A percentile compares a stretch with the other conserved stretches of the same genome.
These are phyloP conservation scores for Galaxias olidus DNA, from an alignment of 2,797 vertebrate genomes.

Conservation along the genomic window DNA sequence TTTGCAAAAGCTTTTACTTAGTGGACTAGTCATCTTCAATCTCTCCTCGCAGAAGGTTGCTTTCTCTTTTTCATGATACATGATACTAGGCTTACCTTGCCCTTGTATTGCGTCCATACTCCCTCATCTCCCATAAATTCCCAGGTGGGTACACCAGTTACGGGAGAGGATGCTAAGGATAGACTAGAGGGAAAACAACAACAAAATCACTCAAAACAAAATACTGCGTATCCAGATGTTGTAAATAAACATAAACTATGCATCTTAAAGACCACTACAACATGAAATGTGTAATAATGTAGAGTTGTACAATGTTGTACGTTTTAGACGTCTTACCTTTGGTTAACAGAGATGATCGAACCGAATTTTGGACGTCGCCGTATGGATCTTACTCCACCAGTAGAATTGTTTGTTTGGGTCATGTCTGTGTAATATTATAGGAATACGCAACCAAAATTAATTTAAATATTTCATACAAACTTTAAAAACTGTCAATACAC, in stretches of 20 bases:
- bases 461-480: not conserved
- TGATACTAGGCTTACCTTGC: constrained; percentile 64
- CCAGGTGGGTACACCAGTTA: constrained; percentile 44
- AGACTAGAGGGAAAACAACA: constrained; percentile 19
- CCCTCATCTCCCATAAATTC: constrained; percentile 66
- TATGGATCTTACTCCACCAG: constrained; percentile 49
- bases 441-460: not conserved
- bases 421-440: constrained; percentile 50
- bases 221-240: not conserved
- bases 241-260: not conserved
- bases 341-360: constrained; percentile 9
- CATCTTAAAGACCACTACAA: not conserved
- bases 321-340: constrained; percentile 26
- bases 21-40: too few species aligned
- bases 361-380: constrained; percentile 64
- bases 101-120: constrained; percentile 65
- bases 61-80: too few species aligned
- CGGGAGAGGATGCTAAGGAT: constrained; percentile 1
- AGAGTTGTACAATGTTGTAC: too few species aligned
- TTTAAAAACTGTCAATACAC: too few species aligned
- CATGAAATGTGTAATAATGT: too few species aligned
- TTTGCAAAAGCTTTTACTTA: too few species aligned
- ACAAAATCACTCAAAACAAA: not conserved
- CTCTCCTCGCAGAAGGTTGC: too few species aligned
- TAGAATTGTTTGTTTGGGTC: constrained; percentile 62